Base-by-base conservation (phyloP, 1,140 invertebrate species). In the Eueides isabella region DNA sequence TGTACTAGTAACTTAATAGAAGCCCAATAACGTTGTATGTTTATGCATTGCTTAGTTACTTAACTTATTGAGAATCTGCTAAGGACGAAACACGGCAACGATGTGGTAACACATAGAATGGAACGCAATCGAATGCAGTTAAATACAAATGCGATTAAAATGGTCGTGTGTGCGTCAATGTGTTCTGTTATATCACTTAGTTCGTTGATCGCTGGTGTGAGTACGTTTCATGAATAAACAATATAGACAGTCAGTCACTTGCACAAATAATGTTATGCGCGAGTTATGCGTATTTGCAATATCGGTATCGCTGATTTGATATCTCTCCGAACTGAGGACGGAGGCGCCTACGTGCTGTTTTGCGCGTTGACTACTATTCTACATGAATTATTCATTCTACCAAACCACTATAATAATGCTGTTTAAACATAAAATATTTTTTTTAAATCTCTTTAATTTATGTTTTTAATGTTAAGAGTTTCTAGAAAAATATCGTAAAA, bases 301-400 rank as follows among this genome's bases (percentile, higher is more conserved):
- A 84, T 84, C 80, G 77, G 74, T 78, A 76, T 76, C 68, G 78
- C 76, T 79, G 82, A 82, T 84, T 85, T 78, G 72, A 80, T 85
- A 87, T 84, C 85, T 76, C 74, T 35, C 33, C 30, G 69, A 75
- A 74, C 76, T 63, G 68, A 77, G 74, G 76, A 77, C 79, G 73
- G 69, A 69, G 83, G 85, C 84, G 89, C 86, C 89, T 90, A 91
- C 89, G 89, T 91, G 89, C 86, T 78, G 66, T 70, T 76, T 71
- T 64, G 81, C 87, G 87, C 88, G 89, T 91, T 86, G 79, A 65
- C 89, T 83, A 44, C 61, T 71, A 71, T 66, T 55, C 9, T 26
- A 14, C 48, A 55, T 55, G 48, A 55, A 55, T 55, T 55, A 55
- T 55, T 55, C 48, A 55, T 12, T 12, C 0, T 55, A 55, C 9